A percentile compares a stretch with the other conserved stretches of the same genome.
Conservation (phyloP, 2,113 vertebrate genomes). For the Cyphomyrus plagiostoma region DNA sequence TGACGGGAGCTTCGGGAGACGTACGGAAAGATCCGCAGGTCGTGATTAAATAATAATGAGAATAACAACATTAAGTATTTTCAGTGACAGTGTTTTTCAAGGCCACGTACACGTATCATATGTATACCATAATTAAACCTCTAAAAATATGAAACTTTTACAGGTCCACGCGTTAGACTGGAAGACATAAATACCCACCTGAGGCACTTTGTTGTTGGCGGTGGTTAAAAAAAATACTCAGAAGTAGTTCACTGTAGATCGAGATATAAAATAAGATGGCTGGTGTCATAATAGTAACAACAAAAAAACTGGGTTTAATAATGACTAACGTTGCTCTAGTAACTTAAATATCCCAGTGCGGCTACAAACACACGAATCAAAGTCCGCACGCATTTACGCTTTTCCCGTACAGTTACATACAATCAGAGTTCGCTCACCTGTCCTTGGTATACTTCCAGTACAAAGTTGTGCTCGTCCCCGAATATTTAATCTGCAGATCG, state of each 20-base stretch:
- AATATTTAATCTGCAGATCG: not conserved
- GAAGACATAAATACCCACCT: conserved; percentile 2
- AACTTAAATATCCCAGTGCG: not conserved
- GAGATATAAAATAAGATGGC: not conserved
- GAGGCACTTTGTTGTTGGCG: not conserved
- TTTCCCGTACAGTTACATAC: not conserved
- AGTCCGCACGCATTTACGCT: not conserved
- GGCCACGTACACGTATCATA: not conserved
- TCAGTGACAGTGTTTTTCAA: conserved; percentile 2
- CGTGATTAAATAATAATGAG: not conserved
- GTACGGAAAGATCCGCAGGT: not conserved
- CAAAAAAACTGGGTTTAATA: not conserved
- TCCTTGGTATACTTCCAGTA: not conserved
- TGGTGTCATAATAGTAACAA: not conserved
- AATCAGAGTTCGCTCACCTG: not conserved
- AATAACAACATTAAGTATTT: not conserved
- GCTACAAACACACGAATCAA: not conserved
- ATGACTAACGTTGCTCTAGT: not conserved
- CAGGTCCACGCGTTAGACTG: conserved; percentile 4
- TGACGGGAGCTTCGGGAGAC: not conserved
- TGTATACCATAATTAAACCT: not conserved
- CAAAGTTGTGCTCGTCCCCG: not conserved
- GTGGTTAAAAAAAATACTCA: conserved; percentile 5
- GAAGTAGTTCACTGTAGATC: not conserved
- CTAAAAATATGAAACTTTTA: not conserved